Base-by-base conservation (phyloP, 2,797 vertebrate species). In the Pseudochirops cupreus region DNA sequence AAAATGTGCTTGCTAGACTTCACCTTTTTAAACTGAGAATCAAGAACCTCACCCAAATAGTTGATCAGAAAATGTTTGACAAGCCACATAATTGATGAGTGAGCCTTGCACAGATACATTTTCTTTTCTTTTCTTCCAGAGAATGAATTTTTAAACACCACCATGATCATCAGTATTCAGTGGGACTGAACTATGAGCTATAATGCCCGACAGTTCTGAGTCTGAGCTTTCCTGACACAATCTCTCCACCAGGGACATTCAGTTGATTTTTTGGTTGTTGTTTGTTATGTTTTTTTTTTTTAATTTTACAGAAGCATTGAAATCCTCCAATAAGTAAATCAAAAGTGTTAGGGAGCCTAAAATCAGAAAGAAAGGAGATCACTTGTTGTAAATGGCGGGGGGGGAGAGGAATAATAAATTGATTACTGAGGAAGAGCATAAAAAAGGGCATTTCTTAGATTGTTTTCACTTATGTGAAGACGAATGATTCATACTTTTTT, bases 1-100 rank as follows among this genome's bases (percentile, higher is more conserved):
- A 96, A 99, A 99, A 96, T 99, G 99, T 98, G 98, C 99, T 98
- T 99, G 99, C 98, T 99, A 99, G 98, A 98, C 55, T 53, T 31
- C 89, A 24, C 46, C 3, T 55, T 87, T 50, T 56, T 16, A 56
- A 95, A 95, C 97, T 95, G 93, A 52, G 74, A 90, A 67, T 53
- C 90, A 62, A 92, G 92, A 95, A 90, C 56, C 31, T 91, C 31
- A 9, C 14, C 92, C 91, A 56, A 95, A 91, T 28, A 21, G 29
- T 56, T 33, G 90, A 92, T 93, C 95, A 74, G 16, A 62, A 95
- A 89, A 55, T 33, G 91, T 92, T 90, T 56, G 74, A 95, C 92
- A 92, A 92, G 93, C 94, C 96, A 93, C 96, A 92, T 52, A 57
- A 93, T 93, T 53, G 31, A 91, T 95, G 92, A 92, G 21, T 90